Evolutionary conservation across 30 jellyfish, hydroid and myxozoan genomes (phyloP).

Genomic region (Turritopsis dohrnii): DNA sequence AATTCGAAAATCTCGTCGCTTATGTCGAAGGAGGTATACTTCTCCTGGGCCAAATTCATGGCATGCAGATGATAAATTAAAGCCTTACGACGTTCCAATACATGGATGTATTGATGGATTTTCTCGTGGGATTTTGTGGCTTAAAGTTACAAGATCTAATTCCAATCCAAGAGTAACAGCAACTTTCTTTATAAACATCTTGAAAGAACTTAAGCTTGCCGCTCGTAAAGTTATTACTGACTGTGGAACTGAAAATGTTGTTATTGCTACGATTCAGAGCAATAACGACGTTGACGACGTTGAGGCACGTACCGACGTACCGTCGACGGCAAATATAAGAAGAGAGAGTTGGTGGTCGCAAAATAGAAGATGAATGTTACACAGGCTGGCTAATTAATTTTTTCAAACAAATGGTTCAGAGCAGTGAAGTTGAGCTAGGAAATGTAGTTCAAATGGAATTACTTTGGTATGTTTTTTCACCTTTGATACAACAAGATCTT

Average conservation of each 20-base stretch:
- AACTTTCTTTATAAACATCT: constrained; percentile 34
- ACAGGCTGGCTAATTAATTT: background rate
- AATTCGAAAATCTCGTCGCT: constrained; percentile 18
- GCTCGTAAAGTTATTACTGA: constrained; percentile 28
- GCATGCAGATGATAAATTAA: constrained; percentile 35
- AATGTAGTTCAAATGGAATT: constrained; percentile 29
- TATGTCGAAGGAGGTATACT: constrained; percentile 19
- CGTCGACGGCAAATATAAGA: constrained; percentile 56
- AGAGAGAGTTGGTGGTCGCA: constrained; percentile 46
- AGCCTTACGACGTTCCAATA: constrained; percentile 45
- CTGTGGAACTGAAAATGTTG: constrained; percentile 50
- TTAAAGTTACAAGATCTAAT: constrained; percentile 42
- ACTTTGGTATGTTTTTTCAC: constrained; percentile 33
- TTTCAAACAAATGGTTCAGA: background rate
- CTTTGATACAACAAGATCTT: constrained; percentile 12
- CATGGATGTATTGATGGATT: constrained; percentile 72
- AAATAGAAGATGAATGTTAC: background rate
- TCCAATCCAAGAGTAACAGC: constrained; percentile 39
- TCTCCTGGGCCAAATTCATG: constrained; percentile 42
- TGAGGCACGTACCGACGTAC: constrained; percentile 46
- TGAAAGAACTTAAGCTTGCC: constrained; percentile 33
- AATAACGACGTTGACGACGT: constrained; percentile 35
- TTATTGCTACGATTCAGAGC: constrained; percentile 52
- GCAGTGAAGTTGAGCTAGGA: constrained; percentile 6
- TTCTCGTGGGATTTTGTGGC: constrained; percentile 54